Evolutionary conservation across 2,113 vertebrate genomes (phyloP), one percentile per base, ranked within the genome.

Genomic region (Syrmaticus mikado): DNA sequence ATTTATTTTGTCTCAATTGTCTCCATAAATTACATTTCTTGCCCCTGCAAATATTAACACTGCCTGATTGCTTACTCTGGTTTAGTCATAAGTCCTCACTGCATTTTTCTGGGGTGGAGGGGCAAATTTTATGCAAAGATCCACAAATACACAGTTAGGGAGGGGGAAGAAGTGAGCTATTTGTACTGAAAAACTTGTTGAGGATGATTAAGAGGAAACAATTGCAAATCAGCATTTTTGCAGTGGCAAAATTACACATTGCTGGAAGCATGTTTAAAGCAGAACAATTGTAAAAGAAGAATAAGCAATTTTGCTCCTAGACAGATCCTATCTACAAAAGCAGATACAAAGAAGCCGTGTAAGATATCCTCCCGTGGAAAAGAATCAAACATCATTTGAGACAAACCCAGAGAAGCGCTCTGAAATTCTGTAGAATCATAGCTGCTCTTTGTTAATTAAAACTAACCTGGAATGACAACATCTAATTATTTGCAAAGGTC

Each of bases 1-100:
- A 2, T 74, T 91, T 92, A 88, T 93, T 95, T 92, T 93, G 84
- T 93, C 73, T 94, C 66, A 66, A 5, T 95, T 87, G 61, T 74
- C 73, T 94, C 68, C 24, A 73, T 57, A 86, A 88, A 92, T 93
- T 84, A 43, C 15, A n/a, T 75, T 94, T 93, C 65, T 87, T 81
- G 86, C 22, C 40, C 62, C 58, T 92, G 68, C 74, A 94, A 92
- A 93, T 85, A 87, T 82, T 96, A 88, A 86, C 76, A 48, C 58
- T 73, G n/a, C 46, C 55, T 87, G 75, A 91, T 79, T 82, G 68
- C 82, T 94, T 73, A 84, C 68, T 58, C 30, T 94, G 46, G 3
- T 85, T 68, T 74, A 90, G 32, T 85, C 24, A 0, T 64, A 46
- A 67, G 53, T 19, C 46, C 32, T 94, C 36, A 19, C 12, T 76